Evolutionary conservation across 2,797 vertebrate genomes (phyloP).

Genomic region (Monodelphis domestica): DNA sequence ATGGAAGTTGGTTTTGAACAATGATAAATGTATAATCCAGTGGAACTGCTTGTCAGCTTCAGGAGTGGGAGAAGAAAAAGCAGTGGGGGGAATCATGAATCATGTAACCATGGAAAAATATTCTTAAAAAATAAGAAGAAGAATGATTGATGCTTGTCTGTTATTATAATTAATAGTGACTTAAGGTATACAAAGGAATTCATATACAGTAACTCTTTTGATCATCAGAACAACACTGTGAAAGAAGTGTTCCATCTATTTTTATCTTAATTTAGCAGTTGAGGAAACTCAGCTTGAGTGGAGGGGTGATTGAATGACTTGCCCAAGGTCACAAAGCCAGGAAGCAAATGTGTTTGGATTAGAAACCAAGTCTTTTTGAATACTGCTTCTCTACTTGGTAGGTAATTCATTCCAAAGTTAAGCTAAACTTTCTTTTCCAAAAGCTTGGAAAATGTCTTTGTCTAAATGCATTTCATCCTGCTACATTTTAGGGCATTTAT

Average conservation of each 20-base stretch:
- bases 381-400: conserved; percentile 13
- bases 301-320: conserved; percentile 24
- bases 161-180: not conserved
- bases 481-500: conserved; percentile 33
- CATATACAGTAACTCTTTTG: too few species aligned
- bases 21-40: too few species aligned
- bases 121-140: too few species aligned
- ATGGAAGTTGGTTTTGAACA: too few species aligned
- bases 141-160: not conserved
- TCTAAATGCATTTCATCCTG: conserved; percentile 28
- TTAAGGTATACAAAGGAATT: not conserved
- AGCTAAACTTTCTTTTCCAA: conserved; percentile 28
- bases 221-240: not conserved
- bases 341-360: not conserved
- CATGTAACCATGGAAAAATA: too few species aligned
- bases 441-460: conserved; percentile 62
- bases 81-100: too few species aligned
- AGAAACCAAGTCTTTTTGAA: conserved; percentile 27
- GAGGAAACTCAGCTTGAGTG: conserved; percentile 10
- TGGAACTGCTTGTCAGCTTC: too few species aligned
- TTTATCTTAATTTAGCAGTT: conserved; percentile 4
- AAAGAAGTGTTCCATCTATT: not conserved
- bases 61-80: too few species aligned
- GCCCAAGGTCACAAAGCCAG: not conserved
- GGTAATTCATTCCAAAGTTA: conserved; percentile 37